phyloP scores from a whole-genome alignment of 1,140 invertebrate species.

The Choristoneura fumiferana region DNA sequence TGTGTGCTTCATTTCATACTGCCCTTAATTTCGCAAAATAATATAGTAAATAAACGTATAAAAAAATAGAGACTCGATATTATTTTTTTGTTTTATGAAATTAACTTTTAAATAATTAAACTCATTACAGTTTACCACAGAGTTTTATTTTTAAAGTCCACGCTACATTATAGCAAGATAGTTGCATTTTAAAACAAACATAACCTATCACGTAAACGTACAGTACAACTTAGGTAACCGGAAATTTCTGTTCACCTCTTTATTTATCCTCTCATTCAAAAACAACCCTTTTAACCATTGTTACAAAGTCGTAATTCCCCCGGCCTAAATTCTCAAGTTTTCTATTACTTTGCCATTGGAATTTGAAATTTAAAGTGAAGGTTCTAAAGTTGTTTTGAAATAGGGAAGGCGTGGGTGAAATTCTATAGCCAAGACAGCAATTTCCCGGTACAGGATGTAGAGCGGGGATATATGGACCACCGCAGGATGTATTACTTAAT shows the following conservation, averaged over 20 bases:
- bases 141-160: no score
- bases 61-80: no score
- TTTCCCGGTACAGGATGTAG: conserved; percentile 4
- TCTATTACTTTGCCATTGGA: background rate
- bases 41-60: no score
- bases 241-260: background rate
- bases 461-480: conserved; percentile 1
- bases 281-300: background rate
- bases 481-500: conserved; percentile 14
- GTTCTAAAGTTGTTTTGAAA: background rate
- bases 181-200: no score
- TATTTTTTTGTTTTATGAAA: no score
- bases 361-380: background rate
- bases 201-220: no score
- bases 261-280: background rate
- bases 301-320: background rate
- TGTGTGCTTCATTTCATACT: no score
- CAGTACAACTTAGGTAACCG: background rate
- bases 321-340: background rate
- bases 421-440: conserved; percentile 4
- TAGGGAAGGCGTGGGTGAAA: background rate
- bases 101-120: no score
- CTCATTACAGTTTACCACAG: no score
- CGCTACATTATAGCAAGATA: no score
- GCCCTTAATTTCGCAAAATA: no score